Base-by-base conservation (phyloP, 2,113 vertebrate genomes). In the Daubentonia madagascariensis region DNA sequence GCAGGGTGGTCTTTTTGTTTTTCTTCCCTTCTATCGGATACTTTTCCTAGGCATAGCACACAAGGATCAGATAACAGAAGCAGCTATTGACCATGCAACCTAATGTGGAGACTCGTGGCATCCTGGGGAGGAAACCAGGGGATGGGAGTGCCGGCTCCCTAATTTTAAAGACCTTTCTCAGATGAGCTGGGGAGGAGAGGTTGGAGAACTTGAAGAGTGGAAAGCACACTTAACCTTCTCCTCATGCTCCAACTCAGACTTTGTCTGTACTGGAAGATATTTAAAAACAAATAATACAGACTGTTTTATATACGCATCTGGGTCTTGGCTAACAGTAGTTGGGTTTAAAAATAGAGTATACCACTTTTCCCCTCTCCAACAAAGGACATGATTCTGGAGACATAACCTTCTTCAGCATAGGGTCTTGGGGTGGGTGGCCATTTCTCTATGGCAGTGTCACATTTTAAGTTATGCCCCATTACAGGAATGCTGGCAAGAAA, bases 401-500 rank as follows among this genome's bases (percentile, higher is more conserved):
- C 17, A 68, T 0, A 75, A 0, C 63, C 16, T 12, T 67, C n/a
- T 61, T 72, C 4, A 25, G 3, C 25, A 45, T 11, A 32, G 84
- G 45, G 18, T 35, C 43, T 30, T 72, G 0, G 35, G 5, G 2
- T 67, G 1, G 28, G 6, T 2, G 28, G 1, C 12, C 17, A 3
- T 65, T 45, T 68, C 50, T 48, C 20, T 37, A 13, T 17, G 48
- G 6, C 0, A 40, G 6, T 43, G 5, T 43, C 25, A 50, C 23
- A n/a, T 81, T 85, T 80, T 86, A 83, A n/a, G 3, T 48, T 25
- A 48, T 52, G 32, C 8, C 25, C 16, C 43, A 23, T 81, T 43
- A 22, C 7, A 78, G 75, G 54, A 63, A 67, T 54, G 61, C 50
- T 84, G 40, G 65, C 43, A 65, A 35, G 35, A 85, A 79, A 50